phyloP scores from a whole-genome alignment of 2,113 vertebrate species.

The Callopanchax toddi region DNA sequence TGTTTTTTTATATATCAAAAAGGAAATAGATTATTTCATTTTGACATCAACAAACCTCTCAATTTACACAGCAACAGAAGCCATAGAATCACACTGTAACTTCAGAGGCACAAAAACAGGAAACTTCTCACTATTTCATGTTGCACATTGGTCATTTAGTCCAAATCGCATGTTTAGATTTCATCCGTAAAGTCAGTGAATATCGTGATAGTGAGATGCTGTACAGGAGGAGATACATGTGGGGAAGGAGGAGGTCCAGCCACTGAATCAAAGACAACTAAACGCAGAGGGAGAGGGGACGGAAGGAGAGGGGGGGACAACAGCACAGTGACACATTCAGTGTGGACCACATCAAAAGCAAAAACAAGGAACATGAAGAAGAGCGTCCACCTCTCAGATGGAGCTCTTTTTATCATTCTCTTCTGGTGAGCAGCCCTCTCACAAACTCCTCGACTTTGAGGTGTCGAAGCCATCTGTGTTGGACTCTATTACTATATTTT shows the following conservation, averaged over 20 bases:
- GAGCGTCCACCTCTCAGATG: slow-evolving; percentile 51
- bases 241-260: slow-evolving; percentile 76
- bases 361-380: slow-evolving; percentile 67
- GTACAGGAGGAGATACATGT: slow-evolving; percentile 30
- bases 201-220: slow-evolving; percentile 76
- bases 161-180: slow-evolving; percentile 75
- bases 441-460: slow-evolving; percentile 66
- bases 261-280: slow-evolving; percentile 82
- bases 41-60: slow-evolving; percentile 93
- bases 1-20: slow-evolving; percentile 75
- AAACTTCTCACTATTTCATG: slow-evolving; percentile 83
- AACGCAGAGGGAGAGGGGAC: slow-evolving; percentile 47
- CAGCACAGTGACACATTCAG: slow-evolving; percentile 63
- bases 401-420: slow-evolving; percentile 80
- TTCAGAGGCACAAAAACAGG: slow-evolving; percentile 95
- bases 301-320: neutral
- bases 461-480: slow-evolving; percentile 66
- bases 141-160: slow-evolving; percentile 79
- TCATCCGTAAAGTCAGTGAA: slow-evolving; percentile 83
- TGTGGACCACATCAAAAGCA: slow-evolving; percentile 71
- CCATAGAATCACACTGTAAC: slow-evolving; percentile 85
- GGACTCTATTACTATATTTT: slow-evolving; percentile 80
- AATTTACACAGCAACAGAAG: slow-evolving; percentile 93
- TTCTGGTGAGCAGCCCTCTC: slow-evolving; percentile 81
- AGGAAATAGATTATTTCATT: slow-evolving; percentile 94